Evolutionary conservation across 2,797 vertebrate species (phyloP), one percentile per base, ranked within the genome.

Genomic region (Apogon talboti): DNA sequence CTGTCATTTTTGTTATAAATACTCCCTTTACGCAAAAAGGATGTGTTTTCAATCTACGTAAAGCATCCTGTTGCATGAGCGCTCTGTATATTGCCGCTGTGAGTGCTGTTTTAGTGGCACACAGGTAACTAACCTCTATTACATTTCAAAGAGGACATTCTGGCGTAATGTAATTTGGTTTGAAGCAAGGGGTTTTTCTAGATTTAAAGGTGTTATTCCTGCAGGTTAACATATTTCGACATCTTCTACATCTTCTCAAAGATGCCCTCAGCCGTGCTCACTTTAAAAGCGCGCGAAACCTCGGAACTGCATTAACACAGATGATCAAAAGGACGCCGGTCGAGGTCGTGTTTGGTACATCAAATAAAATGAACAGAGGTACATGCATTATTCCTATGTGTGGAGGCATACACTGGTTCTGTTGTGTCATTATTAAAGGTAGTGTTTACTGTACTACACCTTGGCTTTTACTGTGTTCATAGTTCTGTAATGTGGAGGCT

Each of bases 381-480:
- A 84, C 63, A 58, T 6, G 1, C 1, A 6, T 65, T 71, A 50
- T 66, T 78, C 73, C 74, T 54, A n/a, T n/a, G 3, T 24, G 76
- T 80, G 79, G 28, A 44, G 33, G 56, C 50, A 51, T 44, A 78
- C 63, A 63, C 53, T 35, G 24, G 28, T 44, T 65, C 52, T 54
- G 75, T 69, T 84, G 69, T 88, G 78, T 75, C 76, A 66, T 85
- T 83, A 89, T 81, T 87, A 82, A 72, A 75, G 73, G 77, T 86
- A 81, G 84, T 86, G 79, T 87, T 85, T 84, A 84, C 84, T 50
- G 50, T 77, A 71, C 64, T 75, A 50, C 46, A 80, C 59, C 41
- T 71, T 77, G 21, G 40, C 74, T 74, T 76, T 51, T 60, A 50
- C 54, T 49, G 44, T 69, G 80, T 78, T 56, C 69, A 56, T 78